Percentiles rank a stretch among this genome's conserved stretches.
Conservation (phyloP, 2,113 vertebrate genomes). For the Panurus biarmicus region DNA sequence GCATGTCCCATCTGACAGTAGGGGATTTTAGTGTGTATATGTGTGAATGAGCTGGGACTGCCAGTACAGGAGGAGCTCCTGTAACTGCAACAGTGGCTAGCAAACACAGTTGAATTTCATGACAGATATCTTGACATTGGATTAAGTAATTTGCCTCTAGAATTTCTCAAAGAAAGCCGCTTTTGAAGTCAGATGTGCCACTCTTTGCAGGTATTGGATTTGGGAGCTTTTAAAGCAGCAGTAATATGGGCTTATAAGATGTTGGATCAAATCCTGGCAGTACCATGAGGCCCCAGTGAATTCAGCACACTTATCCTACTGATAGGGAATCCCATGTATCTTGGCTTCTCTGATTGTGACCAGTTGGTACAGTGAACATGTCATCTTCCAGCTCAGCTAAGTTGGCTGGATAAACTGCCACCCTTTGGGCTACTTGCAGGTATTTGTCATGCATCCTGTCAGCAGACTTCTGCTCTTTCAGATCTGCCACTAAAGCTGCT, state of each 20-base stretch:
- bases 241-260: not conserved
- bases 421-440: conserved; percentile 17
- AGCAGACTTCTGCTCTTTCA: conserved; percentile 16
- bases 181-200: not conserved
- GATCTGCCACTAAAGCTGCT: conserved; percentile 19
- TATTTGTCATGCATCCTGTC: conserved; percentile 17
- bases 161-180: not conserved
- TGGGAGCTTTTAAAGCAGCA: not conserved
- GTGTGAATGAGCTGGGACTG: not conserved
- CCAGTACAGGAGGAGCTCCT: not conserved
- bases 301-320: not conserved
- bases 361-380: conserved; percentile 7
- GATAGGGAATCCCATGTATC: not conserved
- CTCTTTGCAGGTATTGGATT: not conserved
- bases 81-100: not conserved
- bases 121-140: not conserved
- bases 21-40: not conserved
- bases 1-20: not conserved
- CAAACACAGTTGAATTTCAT: not conserved
- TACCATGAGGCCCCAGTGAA: not conserved
- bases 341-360: not conserved
- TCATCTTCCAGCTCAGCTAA: not conserved
- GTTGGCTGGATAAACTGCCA: not conserved
- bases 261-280: not conserved
- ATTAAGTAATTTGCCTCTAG: not conserved